A percentile compares a stretch with the other conserved stretches of the same genome.
Conservation (phyloP, 2,888 invertebrate genomes). For the Pseudanteris insignis region DNA sequence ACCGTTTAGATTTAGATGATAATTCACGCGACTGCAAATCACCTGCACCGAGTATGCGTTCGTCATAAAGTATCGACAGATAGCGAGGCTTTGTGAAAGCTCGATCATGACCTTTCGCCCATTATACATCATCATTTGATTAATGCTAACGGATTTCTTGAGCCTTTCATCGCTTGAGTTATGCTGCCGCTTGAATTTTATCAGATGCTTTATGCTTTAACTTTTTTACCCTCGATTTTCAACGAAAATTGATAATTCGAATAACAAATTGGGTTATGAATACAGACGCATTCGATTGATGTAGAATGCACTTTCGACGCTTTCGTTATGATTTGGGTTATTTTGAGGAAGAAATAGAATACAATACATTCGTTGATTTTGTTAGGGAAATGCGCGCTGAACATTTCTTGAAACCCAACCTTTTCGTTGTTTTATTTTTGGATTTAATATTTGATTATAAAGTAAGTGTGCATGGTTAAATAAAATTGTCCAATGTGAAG, state of each 20-base stretch:
- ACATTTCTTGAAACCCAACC: no score
- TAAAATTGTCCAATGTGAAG: no score
- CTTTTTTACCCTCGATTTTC: not conserved
- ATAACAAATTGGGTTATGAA: no score
- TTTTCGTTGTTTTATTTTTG: no score
- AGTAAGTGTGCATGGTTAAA: no score
- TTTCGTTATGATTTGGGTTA: no score
- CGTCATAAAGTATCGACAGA: constrained; percentile 32
- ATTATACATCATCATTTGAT: constrained; percentile 49
- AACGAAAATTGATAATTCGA: no score
- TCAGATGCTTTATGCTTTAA: constrained; percentile 15
- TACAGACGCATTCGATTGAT: no score
- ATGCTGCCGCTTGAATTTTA: constrained; percentile 18
- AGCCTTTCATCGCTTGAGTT: constrained; percentile 13
- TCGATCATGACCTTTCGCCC: constrained; percentile 55
- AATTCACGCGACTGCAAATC: constrained; percentile 2
- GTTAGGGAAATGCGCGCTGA: no score
- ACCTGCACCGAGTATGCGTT: constrained; percentile 12
- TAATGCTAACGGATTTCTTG: constrained; percentile 32
- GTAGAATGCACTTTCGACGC: no score
- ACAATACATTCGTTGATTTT: no score
- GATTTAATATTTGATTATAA: no score
- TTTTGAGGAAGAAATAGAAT: not conserved
- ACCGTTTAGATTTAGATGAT: constrained; percentile 1
- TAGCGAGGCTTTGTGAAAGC: constrained; percentile 37